phyloP scores from a whole-genome alignment of 2,797 vertebrate genomes.

The Remorina albescens region DNA sequence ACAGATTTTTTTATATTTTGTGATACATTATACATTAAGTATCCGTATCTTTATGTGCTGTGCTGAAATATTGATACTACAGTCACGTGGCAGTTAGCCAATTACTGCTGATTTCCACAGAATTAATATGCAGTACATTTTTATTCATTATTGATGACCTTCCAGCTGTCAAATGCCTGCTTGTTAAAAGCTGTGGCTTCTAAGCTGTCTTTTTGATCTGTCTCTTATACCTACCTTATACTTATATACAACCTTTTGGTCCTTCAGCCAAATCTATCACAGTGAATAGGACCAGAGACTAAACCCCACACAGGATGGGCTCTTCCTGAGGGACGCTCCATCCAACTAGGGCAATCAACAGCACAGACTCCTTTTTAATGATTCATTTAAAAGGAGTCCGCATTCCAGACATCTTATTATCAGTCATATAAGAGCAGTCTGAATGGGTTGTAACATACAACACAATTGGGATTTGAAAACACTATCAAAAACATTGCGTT shows the following conservation, averaged over 20 bases:
- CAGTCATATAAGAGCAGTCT: not conserved
- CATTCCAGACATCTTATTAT: not conserved
- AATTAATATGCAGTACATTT: constrained; percentile 4
- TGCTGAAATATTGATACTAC: constrained; percentile 29
- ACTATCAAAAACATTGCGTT: not conserved
- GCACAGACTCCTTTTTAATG: too few relatives aligned
- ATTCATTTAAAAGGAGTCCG: not conserved
- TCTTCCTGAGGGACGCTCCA: not conserved
- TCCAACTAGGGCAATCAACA: not conserved
- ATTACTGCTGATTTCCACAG: not conserved
- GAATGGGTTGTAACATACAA: not conserved
- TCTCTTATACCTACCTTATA: not conserved
- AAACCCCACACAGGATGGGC: not conserved
- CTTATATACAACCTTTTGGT: not conserved
- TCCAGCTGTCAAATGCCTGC: not conserved
- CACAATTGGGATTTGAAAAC: not conserved
- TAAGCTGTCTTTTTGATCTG: not conserved
- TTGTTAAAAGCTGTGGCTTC: not conserved
- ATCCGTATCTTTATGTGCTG: constrained; percentile 20
- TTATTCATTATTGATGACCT: constrained; percentile 4
- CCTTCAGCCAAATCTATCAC: not conserved
- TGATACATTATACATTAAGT: not conserved
- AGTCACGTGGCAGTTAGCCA: constrained; percentile 9
- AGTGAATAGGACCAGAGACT: not conserved
- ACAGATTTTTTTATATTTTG: not conserved